Evolutionary conservation across 2,888 invertebrate species (phyloP).

Genomic region (Argyra leucocephala): DNA sequence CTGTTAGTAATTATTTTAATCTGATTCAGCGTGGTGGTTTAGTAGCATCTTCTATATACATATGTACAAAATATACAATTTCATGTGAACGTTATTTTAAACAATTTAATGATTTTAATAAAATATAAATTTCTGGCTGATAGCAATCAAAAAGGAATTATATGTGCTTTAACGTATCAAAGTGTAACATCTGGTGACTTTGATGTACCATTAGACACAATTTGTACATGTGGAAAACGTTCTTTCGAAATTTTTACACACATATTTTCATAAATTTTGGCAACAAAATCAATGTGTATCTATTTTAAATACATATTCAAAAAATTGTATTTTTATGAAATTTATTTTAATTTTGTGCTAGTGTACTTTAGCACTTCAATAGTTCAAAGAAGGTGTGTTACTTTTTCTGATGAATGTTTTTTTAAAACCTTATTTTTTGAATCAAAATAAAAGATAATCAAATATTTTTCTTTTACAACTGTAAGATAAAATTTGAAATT

Average conservation of each 20-base stretch:
- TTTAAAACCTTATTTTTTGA: no score
- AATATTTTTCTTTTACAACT: no score
- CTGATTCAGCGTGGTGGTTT: not conserved
- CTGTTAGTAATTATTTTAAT: not conserved
- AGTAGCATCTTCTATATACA: not conserved
- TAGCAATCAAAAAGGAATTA: slow-evolving; percentile 4
- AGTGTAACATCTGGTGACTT: not conserved
- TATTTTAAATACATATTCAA: no score
- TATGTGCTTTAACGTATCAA: not conserved
- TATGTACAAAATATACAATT: not conserved
- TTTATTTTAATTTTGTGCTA: no score
- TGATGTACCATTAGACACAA: not conserved
- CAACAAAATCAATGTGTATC: no score
- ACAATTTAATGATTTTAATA: not conserved
- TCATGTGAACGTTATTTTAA: not conserved
- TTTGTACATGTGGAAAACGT: not conserved
- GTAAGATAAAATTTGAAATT: no score
- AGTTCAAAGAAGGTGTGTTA: no score
- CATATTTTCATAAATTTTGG: no score
- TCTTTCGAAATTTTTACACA: not conserved
- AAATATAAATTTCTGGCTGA: not conserved
- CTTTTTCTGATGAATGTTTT: no score
- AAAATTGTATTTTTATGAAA: no score
- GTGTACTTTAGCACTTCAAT: no score
- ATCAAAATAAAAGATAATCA: no score